These are phyloP conservation scores for Morpho helenor DNA, from an alignment of 2,888 invertebrate genomes.

Conservation along the genomic window DNA sequence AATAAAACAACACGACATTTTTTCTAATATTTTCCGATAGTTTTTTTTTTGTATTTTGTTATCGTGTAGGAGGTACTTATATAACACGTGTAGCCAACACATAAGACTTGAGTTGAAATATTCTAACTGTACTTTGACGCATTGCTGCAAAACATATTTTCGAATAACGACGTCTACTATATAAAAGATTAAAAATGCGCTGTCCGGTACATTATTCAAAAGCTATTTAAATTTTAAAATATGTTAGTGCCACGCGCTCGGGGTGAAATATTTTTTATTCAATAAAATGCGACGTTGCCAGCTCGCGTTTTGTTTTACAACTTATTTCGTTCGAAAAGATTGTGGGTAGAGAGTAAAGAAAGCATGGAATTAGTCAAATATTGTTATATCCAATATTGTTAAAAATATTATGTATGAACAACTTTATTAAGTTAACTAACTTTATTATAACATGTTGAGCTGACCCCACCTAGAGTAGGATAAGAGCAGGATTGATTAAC, in stretches of 20 bases:
- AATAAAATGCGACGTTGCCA: slow-evolving; percentile 55
- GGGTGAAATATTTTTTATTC: slow-evolving; percentile 25
- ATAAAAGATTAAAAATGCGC: slow-evolving; percentile 16
- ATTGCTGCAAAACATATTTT: slow-evolving; percentile 19
- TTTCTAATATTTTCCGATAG: no score
- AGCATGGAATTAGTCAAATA: no score
- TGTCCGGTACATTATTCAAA: slow-evolving; percentile 20
- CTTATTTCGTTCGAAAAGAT: slow-evolving; percentile 4
- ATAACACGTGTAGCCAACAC: no score
- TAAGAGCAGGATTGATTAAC: no score
- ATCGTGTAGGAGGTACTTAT: neutral
- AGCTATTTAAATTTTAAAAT: slow-evolving; percentile 21
- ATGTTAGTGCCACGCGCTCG: slow-evolving; percentile 16
- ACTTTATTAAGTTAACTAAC: no score
- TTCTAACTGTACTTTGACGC: slow-evolving; percentile 11
- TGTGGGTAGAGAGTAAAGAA: neutral
- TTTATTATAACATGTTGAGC: no score
- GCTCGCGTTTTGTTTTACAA: slow-evolving; percentile 28
- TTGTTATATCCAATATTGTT: no score
- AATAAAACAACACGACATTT: no score
- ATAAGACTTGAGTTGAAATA: no score
- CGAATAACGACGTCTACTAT: slow-evolving; percentile 10
- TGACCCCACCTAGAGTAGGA: no score
- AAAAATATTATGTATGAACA: no score
- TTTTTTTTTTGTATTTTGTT: no score